Evolutionary conservation across 37 sponge, comb jelly and placozoan genomes (phyloP).

Genomic region (Cliona cf. orientalis): DNA sequence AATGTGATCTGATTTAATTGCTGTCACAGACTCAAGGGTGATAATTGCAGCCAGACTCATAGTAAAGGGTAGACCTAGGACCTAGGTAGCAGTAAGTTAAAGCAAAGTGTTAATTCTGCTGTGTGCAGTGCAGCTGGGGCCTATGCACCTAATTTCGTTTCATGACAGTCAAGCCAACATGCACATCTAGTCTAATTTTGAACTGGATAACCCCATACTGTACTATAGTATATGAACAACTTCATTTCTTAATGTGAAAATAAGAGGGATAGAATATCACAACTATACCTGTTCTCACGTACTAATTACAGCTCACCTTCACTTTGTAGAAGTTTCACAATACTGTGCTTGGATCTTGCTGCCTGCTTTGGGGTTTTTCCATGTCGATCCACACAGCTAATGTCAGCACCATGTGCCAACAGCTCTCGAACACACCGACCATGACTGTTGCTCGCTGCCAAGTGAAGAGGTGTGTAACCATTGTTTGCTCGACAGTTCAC

Average conservation of each 20-base stretch:
- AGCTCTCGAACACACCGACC: conserved; percentile 64
- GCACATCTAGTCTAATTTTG: too few relatives aligned
- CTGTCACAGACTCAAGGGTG: too few relatives aligned
- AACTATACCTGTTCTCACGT: neutral
- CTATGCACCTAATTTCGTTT: neutral
- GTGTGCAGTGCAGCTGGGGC: neutral
- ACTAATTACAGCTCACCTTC: conserved; percentile 58
- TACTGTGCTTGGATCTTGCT: conserved; percentile 62
- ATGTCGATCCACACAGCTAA: conserved; percentile 64
- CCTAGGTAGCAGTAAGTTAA: neutral
- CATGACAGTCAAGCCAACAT: neutral
- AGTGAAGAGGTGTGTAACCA: conserved; percentile 86
- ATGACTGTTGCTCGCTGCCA: conserved; percentile 78
- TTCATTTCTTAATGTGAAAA: too few relatives aligned
- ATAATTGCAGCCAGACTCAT: too few relatives aligned
- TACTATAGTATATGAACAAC: neutral
- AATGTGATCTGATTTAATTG: too few relatives aligned
- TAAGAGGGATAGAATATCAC: neutral
- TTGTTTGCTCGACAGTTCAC: conserved; percentile 80
- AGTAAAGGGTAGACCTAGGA: too few relatives aligned
- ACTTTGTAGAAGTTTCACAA: conserved; percentile 47
- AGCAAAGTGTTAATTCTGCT: neutral
- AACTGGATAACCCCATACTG: neutral
- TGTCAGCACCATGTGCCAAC: conserved; percentile 65
- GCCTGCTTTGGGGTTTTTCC: conserved; percentile 84